phyloP scores from a whole-genome alignment of 2,113 vertebrate species.

The Ceratotherium simum region DNA sequence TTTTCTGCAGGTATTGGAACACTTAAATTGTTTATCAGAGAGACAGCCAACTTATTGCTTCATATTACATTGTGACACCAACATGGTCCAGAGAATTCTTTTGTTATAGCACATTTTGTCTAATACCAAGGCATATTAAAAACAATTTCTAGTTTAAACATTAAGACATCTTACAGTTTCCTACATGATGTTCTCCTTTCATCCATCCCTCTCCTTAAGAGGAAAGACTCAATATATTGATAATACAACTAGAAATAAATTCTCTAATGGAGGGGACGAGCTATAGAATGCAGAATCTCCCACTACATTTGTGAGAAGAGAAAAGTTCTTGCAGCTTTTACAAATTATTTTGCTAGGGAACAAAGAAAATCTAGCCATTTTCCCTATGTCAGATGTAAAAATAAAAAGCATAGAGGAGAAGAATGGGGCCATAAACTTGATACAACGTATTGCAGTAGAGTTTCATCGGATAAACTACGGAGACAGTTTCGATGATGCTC shows the following conservation, averaged over 20 bases:
- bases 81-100: neutral
- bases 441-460: conserved; percentile 68
- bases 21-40: neutral
- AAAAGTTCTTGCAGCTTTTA: conserved; percentile 34
- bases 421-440: conserved; percentile 80
- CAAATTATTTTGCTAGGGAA: conserved; percentile 57
- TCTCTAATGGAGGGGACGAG: neutral
- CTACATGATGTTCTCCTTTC: neutral
- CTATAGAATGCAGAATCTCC: neutral
- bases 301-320: neutral
- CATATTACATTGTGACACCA: neutral
- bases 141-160: neutral
- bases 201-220: neutral
- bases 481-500: conserved; percentile 82
- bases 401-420: conserved; percentile 72
- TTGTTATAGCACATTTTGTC: neutral
- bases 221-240: neutral
- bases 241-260: conserved; percentile 14
- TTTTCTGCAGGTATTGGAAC: neutral
- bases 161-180: neutral
- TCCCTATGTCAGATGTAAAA: conserved; percentile 79
- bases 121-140: neutral
- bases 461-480: conserved; percentile 78
- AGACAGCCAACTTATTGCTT: neutral
- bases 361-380: conserved; percentile 75